These are phyloP conservation scores for Sinopyrophorus schimmeli DNA, from an alignment of 2,888 invertebrate species.

Conservation along the genomic window DNA sequence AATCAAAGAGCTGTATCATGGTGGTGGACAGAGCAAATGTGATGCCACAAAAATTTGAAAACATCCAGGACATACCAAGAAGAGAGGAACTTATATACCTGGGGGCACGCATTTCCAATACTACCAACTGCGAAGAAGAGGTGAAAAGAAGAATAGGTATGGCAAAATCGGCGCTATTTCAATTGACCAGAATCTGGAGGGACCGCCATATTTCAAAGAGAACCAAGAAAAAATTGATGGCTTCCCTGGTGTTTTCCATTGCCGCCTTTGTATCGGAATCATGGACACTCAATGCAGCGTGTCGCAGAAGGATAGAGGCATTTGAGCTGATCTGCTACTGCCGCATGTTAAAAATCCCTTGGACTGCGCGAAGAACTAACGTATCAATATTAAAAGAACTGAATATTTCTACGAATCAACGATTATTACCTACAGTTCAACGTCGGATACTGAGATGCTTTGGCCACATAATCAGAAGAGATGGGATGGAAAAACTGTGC, in stretches of 20 bases:
- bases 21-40: slow-evolving; percentile 3
- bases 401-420: slow-evolving; percentile 1
- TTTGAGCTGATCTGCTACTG: slow-evolving; percentile 2
- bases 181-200: neutral
- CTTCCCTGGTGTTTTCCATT: neutral
- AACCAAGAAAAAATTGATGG: neutral
- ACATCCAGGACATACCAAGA: slow-evolving; percentile 5
- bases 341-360: slow-evolving; percentile 3
- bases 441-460: slow-evolving; percentile 1
- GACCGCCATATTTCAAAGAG: slow-evolving; percentile 1
- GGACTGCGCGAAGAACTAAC: slow-evolving; percentile 3
- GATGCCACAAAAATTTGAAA: neutral
- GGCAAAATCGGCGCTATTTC: slow-evolving; percentile 1
- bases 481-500: slow-evolving; percentile 5
- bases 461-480: neutral
- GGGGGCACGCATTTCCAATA: neutral
- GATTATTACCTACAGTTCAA: slow-evolving; percentile 7
- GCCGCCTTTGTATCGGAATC: neutral
- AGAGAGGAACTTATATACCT: neutral
- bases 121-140: neutral
- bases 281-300: slow-evolving; percentile 4
- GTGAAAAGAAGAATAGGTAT: neutral
- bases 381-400: neutral
- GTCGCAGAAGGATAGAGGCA: slow-evolving; percentile 5
- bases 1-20: slow-evolving; percentile 5